Evolutionary conservation across 2,888 invertebrate species (phyloP).

Genomic region (Melieria picta): DNA sequence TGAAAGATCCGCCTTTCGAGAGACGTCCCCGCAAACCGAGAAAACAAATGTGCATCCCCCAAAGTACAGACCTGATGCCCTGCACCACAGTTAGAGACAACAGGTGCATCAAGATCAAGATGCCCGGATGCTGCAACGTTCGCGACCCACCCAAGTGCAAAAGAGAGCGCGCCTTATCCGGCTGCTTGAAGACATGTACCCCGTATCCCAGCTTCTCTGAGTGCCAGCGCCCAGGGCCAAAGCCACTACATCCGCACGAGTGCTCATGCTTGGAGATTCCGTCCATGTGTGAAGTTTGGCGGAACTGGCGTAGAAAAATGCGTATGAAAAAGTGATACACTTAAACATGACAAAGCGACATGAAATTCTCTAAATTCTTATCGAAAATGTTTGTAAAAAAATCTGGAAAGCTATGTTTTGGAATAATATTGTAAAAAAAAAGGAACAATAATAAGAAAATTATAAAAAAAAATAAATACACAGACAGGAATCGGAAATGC

Average conservation of each 20-base stretch:
- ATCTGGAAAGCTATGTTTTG: too few species aligned
- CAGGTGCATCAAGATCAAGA: conserved; percentile 42
- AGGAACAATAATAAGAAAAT: too few species aligned
- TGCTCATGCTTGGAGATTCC: conserved; percentile 47
- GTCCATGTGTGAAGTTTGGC: conserved; percentile 46
- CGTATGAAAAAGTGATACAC: background rate
- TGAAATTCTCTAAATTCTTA: too few species aligned
- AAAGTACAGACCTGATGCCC: conserved; percentile 1
- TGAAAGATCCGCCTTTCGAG: conserved; percentile 42
- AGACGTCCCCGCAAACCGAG: conserved; percentile 16
- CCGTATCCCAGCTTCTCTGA: conserved; percentile 51
- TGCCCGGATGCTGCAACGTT: conserved; percentile 38
- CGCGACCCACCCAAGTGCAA: conserved; percentile 44
- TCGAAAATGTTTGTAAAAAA: too few species aligned
- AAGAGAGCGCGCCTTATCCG: conserved; percentile 18
- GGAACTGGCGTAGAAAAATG: background rate
- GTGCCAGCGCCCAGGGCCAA: conserved; percentile 36
- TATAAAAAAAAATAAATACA: too few species aligned
- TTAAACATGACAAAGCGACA: background rate
- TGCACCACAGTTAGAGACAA: background rate
- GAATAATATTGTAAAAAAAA: too few species aligned
- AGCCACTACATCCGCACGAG: conserved; percentile 41
- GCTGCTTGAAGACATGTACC: conserved; percentile 42
- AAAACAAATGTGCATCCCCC: conserved; percentile 2
- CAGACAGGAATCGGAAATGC: too few species aligned